These are phyloP conservation scores for Bactericera cockerelli DNA, from an alignment of 1,140 invertebrate species.

Conservation along the genomic window DNA sequence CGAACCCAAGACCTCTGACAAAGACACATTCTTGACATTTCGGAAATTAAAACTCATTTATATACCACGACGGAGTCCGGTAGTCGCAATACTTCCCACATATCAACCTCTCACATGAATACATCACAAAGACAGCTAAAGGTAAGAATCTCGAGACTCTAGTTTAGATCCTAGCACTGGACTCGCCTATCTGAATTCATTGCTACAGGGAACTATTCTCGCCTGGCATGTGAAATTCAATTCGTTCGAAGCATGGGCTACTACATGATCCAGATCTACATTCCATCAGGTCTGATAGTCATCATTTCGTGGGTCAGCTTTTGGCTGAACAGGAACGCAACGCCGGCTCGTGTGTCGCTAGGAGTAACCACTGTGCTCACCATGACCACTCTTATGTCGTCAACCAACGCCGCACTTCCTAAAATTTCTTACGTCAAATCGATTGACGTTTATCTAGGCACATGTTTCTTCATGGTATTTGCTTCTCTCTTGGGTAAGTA, in stretches of 20 bases:
- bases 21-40: too few relatives aligned
- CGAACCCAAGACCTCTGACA: too few relatives aligned
- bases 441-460: slow-evolving; percentile 94
- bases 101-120: too few relatives aligned
- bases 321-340: slow-evolving; percentile 88
- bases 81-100: too few relatives aligned
- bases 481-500: slow-evolving; percentile 79
- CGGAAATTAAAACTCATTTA: too few relatives aligned
- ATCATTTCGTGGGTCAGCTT: slow-evolving; percentile 98
- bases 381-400: slow-evolving; percentile 98
- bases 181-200: background rate
- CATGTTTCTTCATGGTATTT: slow-evolving; percentile 96
- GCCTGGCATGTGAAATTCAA: slow-evolving; percentile 92
- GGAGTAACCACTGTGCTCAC: slow-evolving; percentile 95
- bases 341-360: slow-evolving; percentile 86
- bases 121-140: too few relatives aligned
- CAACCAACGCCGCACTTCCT: slow-evolving; percentile 91
- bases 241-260: slow-evolving; percentile 97
- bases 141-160: too few relatives aligned
- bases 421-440: slow-evolving; percentile 98
- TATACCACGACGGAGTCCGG: too few relatives aligned
- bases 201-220: slow-evolving; percentile 86
- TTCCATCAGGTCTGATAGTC: slow-evolving; percentile 95
- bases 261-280: slow-evolving; percentile 99
- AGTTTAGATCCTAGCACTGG: too few relatives aligned